A percentile compares a stretch with the other conserved stretches of the same genome.
phyloP scores from a whole-genome alignment of 1,140 invertebrate species.

The Myzus persicae region DNA sequence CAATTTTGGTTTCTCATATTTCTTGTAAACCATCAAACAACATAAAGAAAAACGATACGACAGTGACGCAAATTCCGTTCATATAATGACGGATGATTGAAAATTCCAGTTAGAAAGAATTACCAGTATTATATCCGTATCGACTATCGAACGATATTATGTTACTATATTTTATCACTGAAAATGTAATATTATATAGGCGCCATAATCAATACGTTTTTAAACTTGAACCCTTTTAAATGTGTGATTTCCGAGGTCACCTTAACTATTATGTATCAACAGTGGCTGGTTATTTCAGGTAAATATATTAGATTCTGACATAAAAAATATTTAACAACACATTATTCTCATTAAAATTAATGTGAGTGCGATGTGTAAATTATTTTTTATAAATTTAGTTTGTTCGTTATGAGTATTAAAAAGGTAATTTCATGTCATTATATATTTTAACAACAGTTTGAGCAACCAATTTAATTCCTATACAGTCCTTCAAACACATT shows the following conservation, averaged over 20 bases:
- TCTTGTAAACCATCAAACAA: conserved; percentile 11
- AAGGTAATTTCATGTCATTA: not conserved
- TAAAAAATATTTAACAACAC: not conserved
- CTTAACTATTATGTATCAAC: no score
- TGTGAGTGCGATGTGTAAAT: not conserved
- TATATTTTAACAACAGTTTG: not conserved
- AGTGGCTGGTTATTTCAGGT: no score
- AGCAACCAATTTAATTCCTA: not conserved
- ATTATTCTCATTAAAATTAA: not conserved
- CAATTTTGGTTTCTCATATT: not conserved
- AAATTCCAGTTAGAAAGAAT: not conserved
- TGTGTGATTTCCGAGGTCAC: conserved; percentile 11
- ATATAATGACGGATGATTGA: not conserved
- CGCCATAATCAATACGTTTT: conserved; percentile 10
- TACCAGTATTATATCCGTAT: not conserved
- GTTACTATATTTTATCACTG: not conserved
- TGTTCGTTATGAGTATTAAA: not conserved
- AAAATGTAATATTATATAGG: not conserved
- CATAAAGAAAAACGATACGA: conserved; percentile 2
- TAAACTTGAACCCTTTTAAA: conserved; percentile 37
- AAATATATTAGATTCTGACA: not conserved
- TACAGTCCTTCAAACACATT: not conserved
- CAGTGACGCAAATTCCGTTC: not conserved
- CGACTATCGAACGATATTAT: not conserved
- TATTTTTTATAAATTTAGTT: not conserved